Percentiles rank a stretch among this genome's conserved stretches.
Conservation (phyloP, 1,140 invertebrate species). For the Drosophila sp. region DNA sequence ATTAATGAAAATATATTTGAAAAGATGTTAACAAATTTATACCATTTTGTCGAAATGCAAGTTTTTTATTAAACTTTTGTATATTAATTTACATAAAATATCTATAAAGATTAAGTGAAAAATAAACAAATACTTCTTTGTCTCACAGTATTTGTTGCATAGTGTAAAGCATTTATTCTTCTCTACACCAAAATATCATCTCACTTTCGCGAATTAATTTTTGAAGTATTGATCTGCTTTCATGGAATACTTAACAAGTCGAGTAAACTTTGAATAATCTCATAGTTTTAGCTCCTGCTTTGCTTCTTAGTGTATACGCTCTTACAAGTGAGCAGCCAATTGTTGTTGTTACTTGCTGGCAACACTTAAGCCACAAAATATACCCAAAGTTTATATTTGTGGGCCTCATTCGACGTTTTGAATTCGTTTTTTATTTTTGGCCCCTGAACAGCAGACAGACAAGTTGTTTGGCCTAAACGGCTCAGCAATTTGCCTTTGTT, state of each 20-base stretch:
- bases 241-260: background rate
- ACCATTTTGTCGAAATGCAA: too few relatives aligned
- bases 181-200: too few relatives aligned
- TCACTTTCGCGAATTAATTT: too few relatives aligned
- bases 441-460: slow-evolving; percentile 32
- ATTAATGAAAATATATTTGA: too few relatives aligned
- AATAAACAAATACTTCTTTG: too few relatives aligned
- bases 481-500: slow-evolving; percentile 66
- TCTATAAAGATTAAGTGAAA: too few relatives aligned
- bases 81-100: too few relatives aligned
- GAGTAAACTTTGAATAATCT: background rate
- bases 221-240: too few relatives aligned
- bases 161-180: too few relatives aligned
- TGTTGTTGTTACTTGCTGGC: slow-evolving; percentile 51
- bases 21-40: too few relatives aligned
- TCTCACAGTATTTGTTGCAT: too few relatives aligned
- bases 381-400: slow-evolving; percentile 74
- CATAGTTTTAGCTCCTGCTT: slow-evolving; percentile 4
- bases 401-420: slow-evolving; percentile 10
- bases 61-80: too few relatives aligned
- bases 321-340: slow-evolving; percentile 40
- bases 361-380: slow-evolving; percentile 78
- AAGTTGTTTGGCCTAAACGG: slow-evolving; percentile 46
- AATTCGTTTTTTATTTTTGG: slow-evolving; percentile 54
- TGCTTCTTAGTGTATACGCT: slow-evolving; percentile 35